A percentile compares a stretch with the other conserved stretches of the same genome.
Conservation (phyloP, 2,113 vertebrate species). For the Petrocephalus microphthalmus region DNA sequence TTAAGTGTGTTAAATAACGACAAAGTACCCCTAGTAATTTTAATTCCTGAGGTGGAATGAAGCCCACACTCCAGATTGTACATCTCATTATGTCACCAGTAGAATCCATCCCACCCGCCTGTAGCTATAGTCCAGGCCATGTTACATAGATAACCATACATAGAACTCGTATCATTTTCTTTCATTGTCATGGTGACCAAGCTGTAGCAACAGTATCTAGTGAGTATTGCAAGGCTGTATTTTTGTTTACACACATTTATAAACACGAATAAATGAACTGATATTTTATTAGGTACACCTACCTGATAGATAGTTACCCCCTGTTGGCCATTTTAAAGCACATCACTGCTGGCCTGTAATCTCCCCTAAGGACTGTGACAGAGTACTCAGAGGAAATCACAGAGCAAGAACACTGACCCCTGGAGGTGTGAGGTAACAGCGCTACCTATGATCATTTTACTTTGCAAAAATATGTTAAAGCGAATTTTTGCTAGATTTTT, state of each 20-base stretch:
- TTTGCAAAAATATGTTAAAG: not conserved
- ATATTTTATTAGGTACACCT: not conserved
- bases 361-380: not conserved
- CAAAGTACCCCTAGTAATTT: not conserved
- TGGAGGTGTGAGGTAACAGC: not conserved
- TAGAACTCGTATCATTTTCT: not conserved
- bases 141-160: not conserved
- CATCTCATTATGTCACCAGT: not conserved
- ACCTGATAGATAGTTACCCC: not conserved
- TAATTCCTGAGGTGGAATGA: not conserved
- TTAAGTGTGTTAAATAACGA: not conserved
- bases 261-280: not conserved
- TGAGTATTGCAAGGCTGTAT: not conserved
- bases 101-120: not conserved
- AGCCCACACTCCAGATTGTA: not conserved
- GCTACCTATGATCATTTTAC: not conserved
- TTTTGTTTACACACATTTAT: not conserved
- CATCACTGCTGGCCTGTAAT: not conserved
- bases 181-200: not conserved
- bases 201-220: not conserved
- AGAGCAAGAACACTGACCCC: not conserved
- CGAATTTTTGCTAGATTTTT: not conserved
- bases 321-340: not conserved
- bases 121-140: not conserved
- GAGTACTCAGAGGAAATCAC: not conserved